Evolutionary conservation across 53 echinoderm and acorn worm genomes (phyloP).

Genomic region (Stichopus horrens): DNA sequence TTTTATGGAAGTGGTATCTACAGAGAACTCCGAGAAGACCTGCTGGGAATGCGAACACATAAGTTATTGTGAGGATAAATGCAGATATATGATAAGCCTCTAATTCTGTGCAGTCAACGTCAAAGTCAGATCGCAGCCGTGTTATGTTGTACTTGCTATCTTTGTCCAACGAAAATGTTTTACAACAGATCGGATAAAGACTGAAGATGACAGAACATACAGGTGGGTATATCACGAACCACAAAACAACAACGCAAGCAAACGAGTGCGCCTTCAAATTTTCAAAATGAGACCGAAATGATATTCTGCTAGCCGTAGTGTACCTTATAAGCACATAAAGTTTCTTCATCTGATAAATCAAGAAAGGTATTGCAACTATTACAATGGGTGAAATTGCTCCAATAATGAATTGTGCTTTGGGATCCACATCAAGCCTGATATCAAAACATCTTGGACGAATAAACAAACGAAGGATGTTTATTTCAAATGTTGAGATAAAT

Average conservation of each 20-base stretch:
- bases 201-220: conserved; percentile 50
- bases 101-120: conserved; percentile 46
- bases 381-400: neutral
- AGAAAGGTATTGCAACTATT: neutral
- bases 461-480: conserved; percentile 21
- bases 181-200: conserved; percentile 53
- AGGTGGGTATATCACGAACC: conserved; percentile 60
- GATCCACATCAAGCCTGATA: neutral
- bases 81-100: conserved; percentile 50
- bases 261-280: neutral
- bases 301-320: neutral
- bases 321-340: neutral
- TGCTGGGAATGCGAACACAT: conserved; percentile 63
- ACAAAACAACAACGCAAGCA: conserved; percentile 41
- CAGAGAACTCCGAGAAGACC: conserved; percentile 50
- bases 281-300: neutral
- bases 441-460: conserved; percentile 9
- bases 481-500: conserved; percentile 20
- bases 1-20: neutral
- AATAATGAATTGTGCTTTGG: conserved; percentile 23
- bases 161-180: conserved; percentile 54
- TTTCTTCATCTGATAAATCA: conserved; percentile 2
- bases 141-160: neutral
- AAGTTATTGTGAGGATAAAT: conserved; percentile 32
- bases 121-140: conserved; percentile 58